Percentiles rank a stretch among this genome's conserved stretches.
These are phyloP conservation scores for Epinotia bilunana DNA, from an alignment of 2,888 invertebrate species.

Conservation along the genomic window DNA sequence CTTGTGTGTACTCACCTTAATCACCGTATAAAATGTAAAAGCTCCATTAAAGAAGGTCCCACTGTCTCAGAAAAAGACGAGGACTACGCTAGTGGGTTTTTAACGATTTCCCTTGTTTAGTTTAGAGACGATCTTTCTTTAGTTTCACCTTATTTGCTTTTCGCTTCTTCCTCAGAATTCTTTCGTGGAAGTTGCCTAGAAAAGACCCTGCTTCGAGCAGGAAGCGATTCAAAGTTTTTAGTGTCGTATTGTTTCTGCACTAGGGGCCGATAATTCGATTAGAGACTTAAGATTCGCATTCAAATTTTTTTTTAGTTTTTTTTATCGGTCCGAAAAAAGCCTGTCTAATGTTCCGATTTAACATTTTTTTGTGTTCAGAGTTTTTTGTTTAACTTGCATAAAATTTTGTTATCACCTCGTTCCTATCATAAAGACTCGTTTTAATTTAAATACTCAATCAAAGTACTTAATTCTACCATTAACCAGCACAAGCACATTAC, in stretches of 20 bases:
- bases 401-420: no score
- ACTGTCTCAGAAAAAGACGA: conserved; percentile 12
- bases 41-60: conserved; percentile 13
- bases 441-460: no score
- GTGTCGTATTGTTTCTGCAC: background rate
- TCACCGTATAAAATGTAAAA: conserved; percentile 5
- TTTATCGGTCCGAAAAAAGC: no score
- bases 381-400: no score
- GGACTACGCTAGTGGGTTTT: conserved; percentile 16
- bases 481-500: background rate
- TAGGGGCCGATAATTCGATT: background rate
- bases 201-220: background rate
- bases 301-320: no score
- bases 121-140: conserved; percentile 10
- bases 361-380: no score
- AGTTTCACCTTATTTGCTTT: conserved; percentile 7
- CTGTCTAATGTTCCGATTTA: no score
- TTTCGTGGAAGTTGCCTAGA: background rate
- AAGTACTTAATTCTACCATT: background rate
- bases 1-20: conserved; percentile 20
- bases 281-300: background rate
- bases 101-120: conserved; percentile 17
- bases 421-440: no score
- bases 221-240: background rate
- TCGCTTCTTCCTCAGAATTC: background rate